Percentiles rank a stretch among this genome's conserved stretches.
These are phyloP conservation scores for Nemotelus nigrinus DNA, from an alignment of 2,888 invertebrate species.

Conservation along the genomic window DNA sequence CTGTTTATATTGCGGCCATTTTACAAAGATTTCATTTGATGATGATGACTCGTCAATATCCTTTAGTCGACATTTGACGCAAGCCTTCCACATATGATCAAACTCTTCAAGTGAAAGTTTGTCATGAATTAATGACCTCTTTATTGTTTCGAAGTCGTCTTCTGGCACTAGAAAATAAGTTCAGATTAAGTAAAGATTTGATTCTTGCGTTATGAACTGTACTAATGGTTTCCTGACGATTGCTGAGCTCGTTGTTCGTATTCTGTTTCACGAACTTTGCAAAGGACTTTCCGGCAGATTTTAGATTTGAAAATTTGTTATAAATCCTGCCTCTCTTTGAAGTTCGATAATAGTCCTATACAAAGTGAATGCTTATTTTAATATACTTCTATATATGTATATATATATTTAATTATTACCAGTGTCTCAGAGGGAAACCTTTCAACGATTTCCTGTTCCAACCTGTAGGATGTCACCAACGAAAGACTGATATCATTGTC, in stretches of 20 bases:
- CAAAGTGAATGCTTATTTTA: neutral
- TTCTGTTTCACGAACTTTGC: too few relatives aligned
- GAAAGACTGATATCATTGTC: neutral
- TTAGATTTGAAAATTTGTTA: neutral
- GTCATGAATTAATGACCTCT: too few relatives aligned
- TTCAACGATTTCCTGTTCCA: constrained; percentile 21
- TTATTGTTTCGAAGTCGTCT: neutral
- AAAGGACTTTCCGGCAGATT: too few relatives aligned
- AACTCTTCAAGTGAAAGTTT: too few relatives aligned
- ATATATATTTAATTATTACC: neutral
- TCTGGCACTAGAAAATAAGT: too few relatives aligned
- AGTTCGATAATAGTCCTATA: neutral
- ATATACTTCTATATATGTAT: neutral
- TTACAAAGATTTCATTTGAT: constrained; percentile 28
- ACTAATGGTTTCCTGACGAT: neutral
- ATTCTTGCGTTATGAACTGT: neutral
- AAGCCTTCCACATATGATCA: constrained; percentile 4
- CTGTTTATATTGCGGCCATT: constrained; percentile 42
- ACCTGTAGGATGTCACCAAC: neutral
- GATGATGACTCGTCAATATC: constrained; percentile 7
- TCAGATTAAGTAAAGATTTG: neutral
- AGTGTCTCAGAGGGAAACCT: constrained; percentile 2
- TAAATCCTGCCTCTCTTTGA: neutral
- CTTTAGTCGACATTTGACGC: constrained; percentile 8
- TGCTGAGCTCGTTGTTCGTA: too few relatives aligned